Evolutionary conservation across 2,797 vertebrate species (phyloP).

Genomic region (Pangasius krempfi): DNA sequence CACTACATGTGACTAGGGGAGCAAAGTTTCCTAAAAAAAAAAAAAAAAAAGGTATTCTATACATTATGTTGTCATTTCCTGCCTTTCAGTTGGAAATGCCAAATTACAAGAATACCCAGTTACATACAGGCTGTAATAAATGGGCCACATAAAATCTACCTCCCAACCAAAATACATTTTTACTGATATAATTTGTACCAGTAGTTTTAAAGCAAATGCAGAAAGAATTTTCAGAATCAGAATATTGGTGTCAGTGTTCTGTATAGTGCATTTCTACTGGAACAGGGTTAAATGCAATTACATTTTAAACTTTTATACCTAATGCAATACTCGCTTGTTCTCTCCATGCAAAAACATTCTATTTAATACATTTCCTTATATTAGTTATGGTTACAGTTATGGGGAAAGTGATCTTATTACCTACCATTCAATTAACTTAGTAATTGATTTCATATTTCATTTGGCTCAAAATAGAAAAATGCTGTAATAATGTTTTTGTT

Average conservation of each 20-base stretch:
- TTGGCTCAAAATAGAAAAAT: background rate
- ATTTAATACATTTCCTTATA: background rate
- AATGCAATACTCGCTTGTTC: background rate
- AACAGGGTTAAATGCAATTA: background rate
- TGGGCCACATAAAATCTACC: background rate
- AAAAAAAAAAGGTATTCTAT: background rate
- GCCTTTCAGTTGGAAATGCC: background rate
- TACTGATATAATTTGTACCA: background rate
- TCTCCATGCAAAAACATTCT: background rate
- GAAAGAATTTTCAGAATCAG: background rate
- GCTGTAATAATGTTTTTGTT: background rate
- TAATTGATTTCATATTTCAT: background rate
- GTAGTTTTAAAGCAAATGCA: background rate
- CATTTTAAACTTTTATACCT: background rate
- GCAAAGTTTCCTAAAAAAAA: background rate
- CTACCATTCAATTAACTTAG: background rate
- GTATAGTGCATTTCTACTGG: background rate
- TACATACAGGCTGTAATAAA: background rate
- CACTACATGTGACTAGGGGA: background rate
- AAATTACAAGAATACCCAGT: background rate
- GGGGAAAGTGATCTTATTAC: background rate
- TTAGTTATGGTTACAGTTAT: background rate
- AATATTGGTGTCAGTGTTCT: background rate
- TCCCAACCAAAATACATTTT: background rate
- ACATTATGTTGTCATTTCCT: background rate